Percentiles rank a stretch among this genome's conserved stretches.
These are phyloP conservation scores for Crenichthys baileyi DNA, from an alignment of 2,797 vertebrate species.

Conservation along the genomic window DNA sequence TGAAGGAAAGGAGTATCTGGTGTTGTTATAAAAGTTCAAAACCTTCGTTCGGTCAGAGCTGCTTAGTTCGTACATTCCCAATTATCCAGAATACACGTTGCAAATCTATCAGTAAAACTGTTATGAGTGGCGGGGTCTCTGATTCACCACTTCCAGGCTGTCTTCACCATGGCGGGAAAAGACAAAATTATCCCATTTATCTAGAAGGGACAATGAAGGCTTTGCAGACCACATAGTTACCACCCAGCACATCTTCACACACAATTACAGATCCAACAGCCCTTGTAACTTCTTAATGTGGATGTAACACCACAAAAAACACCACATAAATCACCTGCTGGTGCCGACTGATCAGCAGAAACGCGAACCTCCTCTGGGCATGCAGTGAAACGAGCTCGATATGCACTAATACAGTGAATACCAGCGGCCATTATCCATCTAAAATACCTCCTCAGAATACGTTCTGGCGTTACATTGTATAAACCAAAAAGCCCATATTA, in stretches of 20 bases:
- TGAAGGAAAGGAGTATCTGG: neutral
- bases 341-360: slow-evolving; percentile 57
- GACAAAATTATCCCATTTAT: no score
- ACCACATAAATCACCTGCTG: slow-evolving; percentile 61
- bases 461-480: slow-evolving; percentile 20
- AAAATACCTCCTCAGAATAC: slow-evolving; percentile 33
- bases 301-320: no score
- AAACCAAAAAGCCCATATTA: slow-evolving; percentile 3
- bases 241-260: slow-evolving; percentile 38
- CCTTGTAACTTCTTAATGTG: no score
- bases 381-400: no score
- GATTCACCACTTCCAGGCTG: no score
- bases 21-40: neutral
- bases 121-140: no score
- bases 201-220: no score
- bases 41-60: neutral
- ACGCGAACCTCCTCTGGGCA: no score
- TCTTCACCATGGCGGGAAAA: no score
- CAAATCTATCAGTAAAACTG: slow-evolving; percentile 1
- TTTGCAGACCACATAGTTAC: slow-evolving; percentile 16
- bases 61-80: no score
- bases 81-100: neutral
- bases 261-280: slow-evolving; percentile 37
- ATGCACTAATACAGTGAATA: no score
- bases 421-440: slow-evolving; percentile 33